Evolutionary conservation across 2,797 vertebrate species (phyloP).

Genomic region (Pangasius krempfi): DNA sequence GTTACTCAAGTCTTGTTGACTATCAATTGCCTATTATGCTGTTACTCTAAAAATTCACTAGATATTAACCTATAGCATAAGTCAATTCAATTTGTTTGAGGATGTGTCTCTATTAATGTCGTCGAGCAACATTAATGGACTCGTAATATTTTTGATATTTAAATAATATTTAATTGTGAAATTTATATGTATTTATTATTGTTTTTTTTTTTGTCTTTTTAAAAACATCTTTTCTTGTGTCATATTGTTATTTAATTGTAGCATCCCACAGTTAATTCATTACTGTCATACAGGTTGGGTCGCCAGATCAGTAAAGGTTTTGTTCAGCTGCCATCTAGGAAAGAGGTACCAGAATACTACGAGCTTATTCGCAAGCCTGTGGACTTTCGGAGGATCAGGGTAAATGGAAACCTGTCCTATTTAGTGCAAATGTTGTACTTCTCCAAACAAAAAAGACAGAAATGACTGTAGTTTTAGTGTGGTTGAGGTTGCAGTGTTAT

Average conservation of each 20-base stretch:
- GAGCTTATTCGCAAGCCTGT: slow-evolving; percentile 98
- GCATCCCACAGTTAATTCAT: slow-evolving; percentile 32
- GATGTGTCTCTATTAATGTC: neutral
- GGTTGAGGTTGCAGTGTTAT: neutral
- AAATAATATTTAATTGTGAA: neutral
- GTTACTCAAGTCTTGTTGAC: neutral
- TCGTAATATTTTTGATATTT: neutral
- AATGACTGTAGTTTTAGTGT: neutral
- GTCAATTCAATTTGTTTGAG: neutral
- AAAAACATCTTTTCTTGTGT: neutral
- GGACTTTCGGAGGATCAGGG: slow-evolving; percentile 98
- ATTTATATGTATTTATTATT: neutral
- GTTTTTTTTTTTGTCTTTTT: too few species aligned
- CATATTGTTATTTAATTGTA: slow-evolving; percentile 12
- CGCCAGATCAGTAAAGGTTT: slow-evolving; percentile 98
- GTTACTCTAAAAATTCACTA: neutral
- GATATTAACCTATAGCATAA: neutral
- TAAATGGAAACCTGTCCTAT: slow-evolving; percentile 60
- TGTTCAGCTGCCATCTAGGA: slow-evolving; percentile 95
- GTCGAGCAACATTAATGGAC: neutral
- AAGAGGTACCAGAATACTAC: slow-evolving; percentile 97
- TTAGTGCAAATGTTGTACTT: neutral
- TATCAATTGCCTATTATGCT: neutral
- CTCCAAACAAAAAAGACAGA: neutral
- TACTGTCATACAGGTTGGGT: slow-evolving; percentile 82